Evolutionary conservation across 2,797 vertebrate species (phyloP), one percentile per base, ranked within the genome.

Genomic region (Cyclopterus lumpus): DNA sequence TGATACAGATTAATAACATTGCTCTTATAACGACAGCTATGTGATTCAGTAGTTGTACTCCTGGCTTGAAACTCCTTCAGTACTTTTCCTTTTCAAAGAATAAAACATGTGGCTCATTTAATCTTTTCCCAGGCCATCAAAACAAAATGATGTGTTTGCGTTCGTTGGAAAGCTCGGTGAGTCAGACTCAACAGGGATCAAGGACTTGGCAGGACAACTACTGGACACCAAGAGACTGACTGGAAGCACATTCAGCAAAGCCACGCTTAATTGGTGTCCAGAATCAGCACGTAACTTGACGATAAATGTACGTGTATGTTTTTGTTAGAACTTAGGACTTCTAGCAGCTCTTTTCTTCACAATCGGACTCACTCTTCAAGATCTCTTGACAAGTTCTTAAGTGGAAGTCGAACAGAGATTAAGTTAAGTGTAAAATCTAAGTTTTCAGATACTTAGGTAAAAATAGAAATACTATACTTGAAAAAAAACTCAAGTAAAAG

Each of bases 151-250:
- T 9, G 8, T 32, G 15, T 66, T 70, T 57, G 72, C 42, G 14
- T 77, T 86, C 67, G 51, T 63, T 68, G 73, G 48, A 83, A 55
- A 65, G 53, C 36, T 65, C 18, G 0, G 1, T 62, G 48, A 86
- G 49, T 51, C 28, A 22, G 24, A 51, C 34, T 74, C 69, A 71
- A 67, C 67, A 36, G 64, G 67, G 61, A 66, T 55, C 22, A 24
- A 40, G 58, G 24, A 59, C 71, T 88, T 90, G 86, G 86, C 83
- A 84, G 81, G 54, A 74, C 28, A 66, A 59, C 18, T 22, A 1
- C 24, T 62, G 71, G 68, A 81, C 67, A 71, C 26, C 7, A 22
- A 36, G 15, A 63, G 68, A 63, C 53, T 65, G 34, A 65, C 11
- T 78, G 58, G 62, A 64, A 54, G 48, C 64, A 73, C 67, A 72